A percentile compares a stretch with the other conserved stretches of the same genome.
These are phyloP conservation scores for Esox masquinongy DNA, from an alignment of 2,797 vertebrate genomes.

Conservation along the genomic window DNA sequence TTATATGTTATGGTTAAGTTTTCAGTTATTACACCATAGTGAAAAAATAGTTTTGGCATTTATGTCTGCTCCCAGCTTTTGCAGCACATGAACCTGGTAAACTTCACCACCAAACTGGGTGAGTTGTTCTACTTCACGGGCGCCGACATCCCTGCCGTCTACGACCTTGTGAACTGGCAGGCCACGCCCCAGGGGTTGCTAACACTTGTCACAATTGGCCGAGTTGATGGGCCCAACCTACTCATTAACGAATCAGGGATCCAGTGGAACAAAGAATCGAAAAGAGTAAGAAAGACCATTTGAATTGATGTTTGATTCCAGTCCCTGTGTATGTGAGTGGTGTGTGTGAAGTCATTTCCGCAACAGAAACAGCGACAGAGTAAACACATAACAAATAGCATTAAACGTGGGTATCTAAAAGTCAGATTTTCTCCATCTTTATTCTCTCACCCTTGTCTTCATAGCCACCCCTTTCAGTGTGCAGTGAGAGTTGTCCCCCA, in stretches of 20 bases:
- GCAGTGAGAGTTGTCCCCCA: constrained; percentile 68
- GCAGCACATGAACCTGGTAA: constrained; percentile 60
- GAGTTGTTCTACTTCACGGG: constrained; percentile 71
- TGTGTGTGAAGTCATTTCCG: no score
- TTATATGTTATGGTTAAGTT: background rate
- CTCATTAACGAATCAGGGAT: constrained; percentile 65
- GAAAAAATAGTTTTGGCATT: background rate
- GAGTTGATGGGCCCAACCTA: constrained; percentile 66
- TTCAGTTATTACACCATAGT: background rate
- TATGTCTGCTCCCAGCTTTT: constrained; percentile 53
- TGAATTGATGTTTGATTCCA: no score
- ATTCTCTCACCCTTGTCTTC: no score
- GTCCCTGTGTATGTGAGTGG: no score
- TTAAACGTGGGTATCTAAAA: no score
- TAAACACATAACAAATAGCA: no score
- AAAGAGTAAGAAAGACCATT: background rate
- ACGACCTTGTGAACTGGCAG: constrained; percentile 80
- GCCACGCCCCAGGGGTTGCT: constrained; percentile 47
- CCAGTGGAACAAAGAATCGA: constrained; percentile 61
- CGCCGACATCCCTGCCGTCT: constrained; percentile 65
- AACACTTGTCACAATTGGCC: constrained; percentile 61
- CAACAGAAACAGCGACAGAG: no score
- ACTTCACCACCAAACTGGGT: constrained; percentile 69
- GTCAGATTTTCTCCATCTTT: no score
- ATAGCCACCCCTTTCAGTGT: constrained; percentile 66